Percentiles rank a stretch among this genome's conserved stretches.
phyloP scores from a whole-genome alignment of 2,113 vertebrate species.

The Scolopax mira region DNA sequence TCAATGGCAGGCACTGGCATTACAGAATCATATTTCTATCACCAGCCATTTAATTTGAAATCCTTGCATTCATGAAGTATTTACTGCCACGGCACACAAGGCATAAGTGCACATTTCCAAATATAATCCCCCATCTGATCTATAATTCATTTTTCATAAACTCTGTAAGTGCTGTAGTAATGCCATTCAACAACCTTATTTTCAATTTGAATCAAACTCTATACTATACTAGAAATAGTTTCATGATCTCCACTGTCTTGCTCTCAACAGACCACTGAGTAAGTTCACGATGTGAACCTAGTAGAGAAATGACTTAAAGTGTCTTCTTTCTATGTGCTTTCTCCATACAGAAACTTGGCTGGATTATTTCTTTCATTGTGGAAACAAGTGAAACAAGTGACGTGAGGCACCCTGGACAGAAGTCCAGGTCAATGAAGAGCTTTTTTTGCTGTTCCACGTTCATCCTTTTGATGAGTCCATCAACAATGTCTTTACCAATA shows the following conservation, averaged over 20 bases:
- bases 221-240: not conserved
- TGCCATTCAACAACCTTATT: not conserved
- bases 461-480: not conserved
- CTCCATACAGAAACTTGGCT: not conserved
- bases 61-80: conserved; percentile 3
- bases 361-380: not conserved
- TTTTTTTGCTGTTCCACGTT: not conserved
- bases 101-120: not conserved
- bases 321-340: not conserved
- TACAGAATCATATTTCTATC: not conserved
- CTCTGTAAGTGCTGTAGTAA: not conserved
- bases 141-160: conserved; percentile 38
- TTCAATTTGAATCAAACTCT: not conserved
- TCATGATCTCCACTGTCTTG: not conserved
- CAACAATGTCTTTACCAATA: not conserved
- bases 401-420: not conserved
- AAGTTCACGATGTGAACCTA: not conserved
- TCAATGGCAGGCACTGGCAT: not conserved
- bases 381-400: not conserved
- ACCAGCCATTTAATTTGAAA: conserved; percentile 16
- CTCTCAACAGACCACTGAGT: not conserved
- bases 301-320: not conserved
- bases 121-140: conserved; percentile 29
- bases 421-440: not conserved
- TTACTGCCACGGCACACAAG: conserved; percentile 15